These are phyloP conservation scores for Oreocharis arfaki DNA, from an alignment of 2,113 vertebrate genomes.

Conservation along the genomic window DNA sequence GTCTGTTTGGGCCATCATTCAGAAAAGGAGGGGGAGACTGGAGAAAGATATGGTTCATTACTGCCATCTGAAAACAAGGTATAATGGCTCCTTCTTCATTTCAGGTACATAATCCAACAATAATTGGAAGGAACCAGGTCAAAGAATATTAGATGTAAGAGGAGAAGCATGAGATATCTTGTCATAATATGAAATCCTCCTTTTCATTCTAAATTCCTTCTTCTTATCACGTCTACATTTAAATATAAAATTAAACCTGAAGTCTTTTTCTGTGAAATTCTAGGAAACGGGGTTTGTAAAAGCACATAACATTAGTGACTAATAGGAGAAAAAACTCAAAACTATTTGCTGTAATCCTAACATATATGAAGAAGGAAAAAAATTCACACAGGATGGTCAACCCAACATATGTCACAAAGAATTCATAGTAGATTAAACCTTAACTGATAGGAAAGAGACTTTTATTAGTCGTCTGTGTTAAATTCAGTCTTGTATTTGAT, in stretches of 20 bases:
- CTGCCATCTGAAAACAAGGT: neutral
- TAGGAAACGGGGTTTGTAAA: neutral
- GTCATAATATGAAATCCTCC: neutral
- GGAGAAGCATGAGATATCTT: neutral
- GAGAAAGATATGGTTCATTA: neutral
- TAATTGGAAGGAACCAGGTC: neutral
- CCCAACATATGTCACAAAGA: fast-evolving
- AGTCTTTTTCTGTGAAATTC: neutral
- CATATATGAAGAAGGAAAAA: neutral
- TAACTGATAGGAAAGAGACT: neutral
- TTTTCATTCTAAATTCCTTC: neutral
- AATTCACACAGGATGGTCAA: neutral
- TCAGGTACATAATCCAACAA: neutral
- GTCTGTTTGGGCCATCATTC: neutral
- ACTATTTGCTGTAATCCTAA: neutral
- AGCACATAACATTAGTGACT: fast-evolving
- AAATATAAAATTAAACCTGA: neutral
- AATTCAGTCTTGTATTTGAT: neutral
- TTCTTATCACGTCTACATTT: neutral
- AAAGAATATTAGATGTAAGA: neutral
- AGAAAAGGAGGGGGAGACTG: neutral
- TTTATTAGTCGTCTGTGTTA: neutral
- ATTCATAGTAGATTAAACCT: neutral
- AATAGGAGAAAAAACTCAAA: neutral
- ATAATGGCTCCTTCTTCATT: neutral